Evolutionary conservation across 53 echinoderm and acorn worm species (phyloP), one percentile per base, ranked within the genome.

Genomic region (Patiria pectinifera): DNA sequence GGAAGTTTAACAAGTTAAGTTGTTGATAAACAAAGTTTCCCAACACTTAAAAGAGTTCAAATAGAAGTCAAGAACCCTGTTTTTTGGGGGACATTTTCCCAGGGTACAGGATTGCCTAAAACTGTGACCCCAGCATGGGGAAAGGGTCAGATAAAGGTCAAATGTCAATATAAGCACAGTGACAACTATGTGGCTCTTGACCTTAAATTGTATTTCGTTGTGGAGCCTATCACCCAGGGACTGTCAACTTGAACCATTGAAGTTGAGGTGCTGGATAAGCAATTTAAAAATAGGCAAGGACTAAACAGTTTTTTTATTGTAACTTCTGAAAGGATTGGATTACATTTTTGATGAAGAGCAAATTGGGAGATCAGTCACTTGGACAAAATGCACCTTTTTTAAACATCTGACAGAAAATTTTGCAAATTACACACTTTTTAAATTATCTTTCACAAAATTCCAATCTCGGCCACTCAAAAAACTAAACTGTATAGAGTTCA

Each of bases 1-100:
- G 21, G 8, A 53, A 53, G 82, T 19, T 49, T 49, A 86, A 86
- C 45, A 48, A 48, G 86, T 86, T 86, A 86, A 86, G 86, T 72
- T 86, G 86, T 72, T 85, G 24, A 84, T 45, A 66, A 84, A 62
- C 62, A 66, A 12, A 85, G 18, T 45, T 35, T 35, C 85, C 43
- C 25, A 25, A 85, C 11, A 44, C 43, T 44, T 85, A 59, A 16
- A 74, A 26, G 24, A 69, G 45, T 79, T 45, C 11, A 79, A 45
- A 45, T 79, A 16, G 45, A 63, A 70, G 69, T 18, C 21, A 69
- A 69, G 26, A 60, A 21, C 19, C 16, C 4, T 79, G 74, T 79
- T 46, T 14, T 3, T 83, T 26, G 4, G 15, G 15, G 49, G 22
- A 11, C 62, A 53, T 53, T 53, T 53, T 45, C 66, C 83, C 43